phyloP scores from a whole-genome alignment of 2,888 invertebrate genomes.

The Caenorhabditis sp. region DNA sequence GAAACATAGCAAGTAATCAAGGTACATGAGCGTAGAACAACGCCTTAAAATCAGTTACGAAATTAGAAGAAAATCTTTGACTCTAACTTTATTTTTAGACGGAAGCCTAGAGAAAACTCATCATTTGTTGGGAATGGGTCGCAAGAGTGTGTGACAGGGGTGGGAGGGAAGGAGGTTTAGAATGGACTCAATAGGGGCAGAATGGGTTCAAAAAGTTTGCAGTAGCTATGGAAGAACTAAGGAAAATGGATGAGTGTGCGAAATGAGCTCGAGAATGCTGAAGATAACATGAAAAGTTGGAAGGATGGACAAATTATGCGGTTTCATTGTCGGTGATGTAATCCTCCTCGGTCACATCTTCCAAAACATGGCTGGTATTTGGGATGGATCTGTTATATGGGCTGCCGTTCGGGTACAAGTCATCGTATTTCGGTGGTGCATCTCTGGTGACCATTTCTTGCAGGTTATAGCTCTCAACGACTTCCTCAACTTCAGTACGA shows the following conservation, averaged over 20 bases:
- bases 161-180: too few species aligned
- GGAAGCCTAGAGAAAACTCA: background rate
- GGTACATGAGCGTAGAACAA: background rate
- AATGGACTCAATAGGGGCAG: background rate
- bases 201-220: too few species aligned
- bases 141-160: too few species aligned
- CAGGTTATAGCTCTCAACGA: conserved; percentile 17
- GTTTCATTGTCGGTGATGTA: background rate
- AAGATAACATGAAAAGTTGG: background rate
- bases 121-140: background rate
- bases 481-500: background rate
- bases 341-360: background rate
- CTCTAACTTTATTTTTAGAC: background rate
- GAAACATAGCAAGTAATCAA: background rate
- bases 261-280: too few species aligned
- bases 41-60: background rate
- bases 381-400: background rate
- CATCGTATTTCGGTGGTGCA: conserved; percentile 39
- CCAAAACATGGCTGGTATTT: background rate
- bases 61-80: background rate
- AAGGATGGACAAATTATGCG: background rate
- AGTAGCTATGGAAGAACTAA: background rate
- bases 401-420: conserved; percentile 35
- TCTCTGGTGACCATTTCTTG: conserved; percentile 27
- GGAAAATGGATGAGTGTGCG: too few species aligned